A percentile compares a stretch with the other conserved stretches of the same genome.
phyloP scores from a whole-genome alignment of 2,113 vertebrate genomes.

The Strix uralensis region DNA sequence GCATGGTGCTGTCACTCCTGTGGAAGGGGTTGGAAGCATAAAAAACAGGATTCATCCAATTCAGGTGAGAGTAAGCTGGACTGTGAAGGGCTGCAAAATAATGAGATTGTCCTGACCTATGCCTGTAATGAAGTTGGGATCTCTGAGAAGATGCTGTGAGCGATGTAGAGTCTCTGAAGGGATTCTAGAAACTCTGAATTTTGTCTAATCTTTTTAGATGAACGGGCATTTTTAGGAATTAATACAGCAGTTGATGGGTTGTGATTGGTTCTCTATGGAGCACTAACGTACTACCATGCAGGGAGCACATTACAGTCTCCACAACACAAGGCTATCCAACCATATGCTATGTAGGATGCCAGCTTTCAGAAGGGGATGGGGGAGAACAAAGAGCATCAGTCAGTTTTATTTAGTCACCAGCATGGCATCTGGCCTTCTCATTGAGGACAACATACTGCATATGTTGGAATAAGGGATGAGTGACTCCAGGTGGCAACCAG shows the following conservation, averaged over 20 bases:
- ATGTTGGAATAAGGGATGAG: not conserved
- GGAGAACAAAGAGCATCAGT: not conserved
- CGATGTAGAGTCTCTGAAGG: not conserved
- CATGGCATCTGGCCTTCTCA: not conserved
- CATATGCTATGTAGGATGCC: not conserved
- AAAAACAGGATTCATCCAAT: slow-evolving; percentile 82
- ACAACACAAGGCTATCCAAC: not conserved
- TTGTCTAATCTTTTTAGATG: not conserved
- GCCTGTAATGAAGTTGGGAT: not conserved
- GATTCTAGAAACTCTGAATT: not conserved
- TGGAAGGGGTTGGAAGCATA: slow-evolving; percentile 85
- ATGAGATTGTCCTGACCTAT: not conserved
- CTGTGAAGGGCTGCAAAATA: not conserved
- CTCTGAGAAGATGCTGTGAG: not conserved
- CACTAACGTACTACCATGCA: not conserved
- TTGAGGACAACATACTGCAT: not conserved
- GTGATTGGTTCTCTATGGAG: not conserved
- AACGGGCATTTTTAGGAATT: not conserved
- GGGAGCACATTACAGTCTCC: not conserved
- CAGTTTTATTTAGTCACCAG: not conserved
- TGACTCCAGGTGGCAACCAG: not conserved
- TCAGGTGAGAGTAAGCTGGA: slow-evolving; percentile 69
- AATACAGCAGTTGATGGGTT: not conserved
- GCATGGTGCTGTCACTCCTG: slow-evolving; percentile 80
- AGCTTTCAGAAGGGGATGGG: not conserved